A percentile compares a stretch with the other conserved stretches of the same genome.
phyloP scores from a whole-genome alignment of 2,888 invertebrate genomes.

The Ornithoptera alexandrae region DNA sequence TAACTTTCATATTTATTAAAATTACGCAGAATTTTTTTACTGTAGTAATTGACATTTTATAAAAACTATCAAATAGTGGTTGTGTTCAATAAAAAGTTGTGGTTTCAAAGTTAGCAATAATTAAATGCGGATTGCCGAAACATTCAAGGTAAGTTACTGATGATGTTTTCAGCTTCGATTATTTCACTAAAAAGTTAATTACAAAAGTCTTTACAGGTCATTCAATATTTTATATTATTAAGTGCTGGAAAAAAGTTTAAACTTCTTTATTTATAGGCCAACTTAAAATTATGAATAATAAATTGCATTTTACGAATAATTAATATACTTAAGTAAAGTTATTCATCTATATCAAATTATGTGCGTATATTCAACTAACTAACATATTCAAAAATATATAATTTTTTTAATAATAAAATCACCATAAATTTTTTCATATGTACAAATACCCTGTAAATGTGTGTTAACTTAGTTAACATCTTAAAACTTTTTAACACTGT shows the following conservation, averaged over 20 bases:
- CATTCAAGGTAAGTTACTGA: conserved; percentile 63
- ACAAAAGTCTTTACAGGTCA: neutral
- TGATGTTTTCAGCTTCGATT: conserved; percentile 13
- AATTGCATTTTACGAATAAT: too few species aligned
- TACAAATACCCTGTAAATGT: too few species aligned
- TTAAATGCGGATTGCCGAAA: conserved; percentile 69
- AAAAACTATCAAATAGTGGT: conserved; percentile 38
- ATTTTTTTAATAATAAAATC: too few species aligned
- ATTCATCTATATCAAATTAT: conserved; percentile 4
- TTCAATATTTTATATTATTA: neutral
- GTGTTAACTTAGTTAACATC: too few species aligned
- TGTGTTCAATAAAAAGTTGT: conserved; percentile 47
- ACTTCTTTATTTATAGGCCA: neutral
- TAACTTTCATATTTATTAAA: conserved; percentile 58
- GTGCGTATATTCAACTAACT: too few species aligned
- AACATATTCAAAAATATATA: too few species aligned
- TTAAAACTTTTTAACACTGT: too few species aligned
- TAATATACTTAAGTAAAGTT: conserved; percentile 1
- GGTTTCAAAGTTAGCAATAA: conserved; percentile 54
- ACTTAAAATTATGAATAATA: too few species aligned
- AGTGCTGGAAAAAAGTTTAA: neutral
- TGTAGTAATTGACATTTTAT: conserved; percentile 47
- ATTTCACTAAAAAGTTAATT: neutral
- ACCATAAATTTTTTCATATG: too few species aligned
- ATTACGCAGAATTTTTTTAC: conserved; percentile 34